phyloP scores from a whole-genome alignment of 1,140 invertebrate genomes.

The Paraescarpia echinospica region DNA sequence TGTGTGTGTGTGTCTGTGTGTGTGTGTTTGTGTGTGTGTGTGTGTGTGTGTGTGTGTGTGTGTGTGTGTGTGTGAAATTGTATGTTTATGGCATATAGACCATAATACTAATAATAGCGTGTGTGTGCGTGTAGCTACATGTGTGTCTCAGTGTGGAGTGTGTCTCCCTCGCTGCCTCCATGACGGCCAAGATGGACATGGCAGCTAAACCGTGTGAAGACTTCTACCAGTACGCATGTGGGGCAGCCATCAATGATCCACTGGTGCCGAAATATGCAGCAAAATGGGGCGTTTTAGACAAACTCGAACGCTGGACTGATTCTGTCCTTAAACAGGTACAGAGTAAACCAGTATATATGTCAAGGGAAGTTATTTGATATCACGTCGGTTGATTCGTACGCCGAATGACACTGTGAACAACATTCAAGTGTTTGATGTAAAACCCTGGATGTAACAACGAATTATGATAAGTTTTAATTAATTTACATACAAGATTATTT shows the following conservation, averaged over 20 bases:
- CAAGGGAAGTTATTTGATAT: no score
- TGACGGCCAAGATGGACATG: slow-evolving; percentile 59
- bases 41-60: no score
- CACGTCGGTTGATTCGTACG: background rate
- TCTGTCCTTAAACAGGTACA: slow-evolving; percentile 20
- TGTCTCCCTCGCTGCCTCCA: slow-evolving; percentile 39
- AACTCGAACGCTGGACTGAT: background rate
- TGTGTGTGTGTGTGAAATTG: no score
- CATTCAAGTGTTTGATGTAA: background rate
- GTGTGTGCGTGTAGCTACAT: background rate
- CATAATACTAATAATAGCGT: no score
- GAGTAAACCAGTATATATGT: background rate
- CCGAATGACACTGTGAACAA: background rate
- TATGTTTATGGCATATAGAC: no score
- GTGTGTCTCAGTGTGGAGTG: slow-evolving; percentile 32
- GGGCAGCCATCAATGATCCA: slow-evolving; percentile 33
- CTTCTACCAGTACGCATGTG: slow-evolving; percentile 92
- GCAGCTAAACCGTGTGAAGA: slow-evolving; percentile 84
- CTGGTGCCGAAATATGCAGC: slow-evolving; percentile 29
- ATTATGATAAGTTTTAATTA: no score
- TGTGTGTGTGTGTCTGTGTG: no score
- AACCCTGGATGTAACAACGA: background rate
- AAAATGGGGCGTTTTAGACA: slow-evolving; percentile 5
- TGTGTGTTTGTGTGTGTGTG: no score
- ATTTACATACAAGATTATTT: no score